These are phyloP conservation scores for Sicus ferrugineus DNA, from an alignment of 2,888 invertebrate genomes.

Conservation along the genomic window DNA sequence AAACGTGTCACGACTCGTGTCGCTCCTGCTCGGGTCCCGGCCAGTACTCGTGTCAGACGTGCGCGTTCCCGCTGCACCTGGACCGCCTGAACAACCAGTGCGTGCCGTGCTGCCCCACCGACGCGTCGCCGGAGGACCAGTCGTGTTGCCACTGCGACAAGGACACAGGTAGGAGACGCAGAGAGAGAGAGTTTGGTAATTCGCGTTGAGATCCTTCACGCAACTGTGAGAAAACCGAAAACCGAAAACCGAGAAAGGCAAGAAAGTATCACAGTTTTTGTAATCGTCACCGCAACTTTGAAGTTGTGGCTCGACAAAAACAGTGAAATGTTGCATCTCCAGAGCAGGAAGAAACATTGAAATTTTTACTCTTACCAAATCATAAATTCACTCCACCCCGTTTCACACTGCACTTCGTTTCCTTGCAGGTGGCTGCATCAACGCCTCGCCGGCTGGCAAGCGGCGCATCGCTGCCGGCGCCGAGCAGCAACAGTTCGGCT, in stretches of 20 bases:
- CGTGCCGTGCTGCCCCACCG: slow-evolving; percentile 75
- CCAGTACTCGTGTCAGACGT: slow-evolving; percentile 74
- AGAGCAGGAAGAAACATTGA: too few species aligned
- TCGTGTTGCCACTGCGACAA: slow-evolving; percentile 77
- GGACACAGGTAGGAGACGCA: slow-evolving; percentile 68
- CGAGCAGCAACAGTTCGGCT: slow-evolving; percentile 59
- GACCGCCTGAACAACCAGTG: slow-evolving; percentile 80
- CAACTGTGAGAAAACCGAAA: not conserved
- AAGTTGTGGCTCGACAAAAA: not conserved
- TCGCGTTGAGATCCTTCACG: too few species aligned
- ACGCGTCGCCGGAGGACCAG: slow-evolving; percentile 63
- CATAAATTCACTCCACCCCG: not conserved
- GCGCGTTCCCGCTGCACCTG: slow-evolving; percentile 72
- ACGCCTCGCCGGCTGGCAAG: slow-evolving; percentile 77
- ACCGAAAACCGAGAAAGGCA: too few species aligned
- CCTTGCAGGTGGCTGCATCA: slow-evolving; percentile 74
- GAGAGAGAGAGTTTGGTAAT: not conserved
- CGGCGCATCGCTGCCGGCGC: slow-evolving; percentile 73
- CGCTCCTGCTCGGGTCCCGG: slow-evolving; percentile 75
- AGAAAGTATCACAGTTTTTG: not conserved
- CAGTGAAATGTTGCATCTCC: not conserved
- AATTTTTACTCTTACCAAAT: not conserved
- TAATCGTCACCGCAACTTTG: not conserved
- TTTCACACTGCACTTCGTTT: not conserved
- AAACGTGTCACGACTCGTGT: slow-evolving; percentile 72